Percentiles rank a stretch among this genome's conserved stretches.
phyloP scores from a whole-genome alignment of 2,113 vertebrate genomes.

The Romanogobio albipinnatus region DNA sequence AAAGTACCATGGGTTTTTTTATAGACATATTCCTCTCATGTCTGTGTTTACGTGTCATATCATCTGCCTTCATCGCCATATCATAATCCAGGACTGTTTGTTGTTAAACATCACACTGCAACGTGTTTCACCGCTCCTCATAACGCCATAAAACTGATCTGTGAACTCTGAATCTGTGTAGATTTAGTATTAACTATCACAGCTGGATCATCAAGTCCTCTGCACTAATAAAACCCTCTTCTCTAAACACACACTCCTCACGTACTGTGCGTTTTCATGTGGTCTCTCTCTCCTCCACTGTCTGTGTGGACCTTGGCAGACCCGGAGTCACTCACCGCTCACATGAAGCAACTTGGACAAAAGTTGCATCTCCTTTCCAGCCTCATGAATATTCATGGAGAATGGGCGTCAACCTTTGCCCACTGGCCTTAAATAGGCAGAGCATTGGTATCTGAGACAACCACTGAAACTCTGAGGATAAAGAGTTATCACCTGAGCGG shows the following conservation, averaged over 20 bases:
- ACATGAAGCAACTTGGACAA: constrained; percentile 59
- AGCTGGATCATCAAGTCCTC: neutral
- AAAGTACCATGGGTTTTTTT: neutral
- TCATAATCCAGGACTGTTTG: neutral
- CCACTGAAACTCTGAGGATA: constrained; percentile 48
- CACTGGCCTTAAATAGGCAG: constrained; percentile 63
- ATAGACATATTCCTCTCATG: neutral
- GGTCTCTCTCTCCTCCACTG: neutral
- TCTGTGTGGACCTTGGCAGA: constrained; percentile 17
- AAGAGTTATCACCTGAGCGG: constrained; percentile 17
- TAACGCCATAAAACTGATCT: neutral
- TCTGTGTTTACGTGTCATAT: neutral
- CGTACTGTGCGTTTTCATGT: constrained; percentile 6
- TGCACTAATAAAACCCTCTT: neutral
- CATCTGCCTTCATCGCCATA: neutral
- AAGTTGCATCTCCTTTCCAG: constrained; percentile 29
- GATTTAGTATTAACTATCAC: constrained; percentile 4
- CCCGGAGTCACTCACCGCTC: neutral
- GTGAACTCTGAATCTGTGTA: neutral
- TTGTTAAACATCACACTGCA: neutral
- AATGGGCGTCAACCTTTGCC: constrained; percentile 60
- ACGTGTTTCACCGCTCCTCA: neutral
- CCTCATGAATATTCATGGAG: constrained; percentile 71
- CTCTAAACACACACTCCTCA: neutral
- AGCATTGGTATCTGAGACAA: constrained; percentile 24